Percentiles rank a stretch among this genome's conserved stretches.
phyloP scores from a whole-genome alignment of 2,797 vertebrate genomes.

The Serranus cabrilla region DNA sequence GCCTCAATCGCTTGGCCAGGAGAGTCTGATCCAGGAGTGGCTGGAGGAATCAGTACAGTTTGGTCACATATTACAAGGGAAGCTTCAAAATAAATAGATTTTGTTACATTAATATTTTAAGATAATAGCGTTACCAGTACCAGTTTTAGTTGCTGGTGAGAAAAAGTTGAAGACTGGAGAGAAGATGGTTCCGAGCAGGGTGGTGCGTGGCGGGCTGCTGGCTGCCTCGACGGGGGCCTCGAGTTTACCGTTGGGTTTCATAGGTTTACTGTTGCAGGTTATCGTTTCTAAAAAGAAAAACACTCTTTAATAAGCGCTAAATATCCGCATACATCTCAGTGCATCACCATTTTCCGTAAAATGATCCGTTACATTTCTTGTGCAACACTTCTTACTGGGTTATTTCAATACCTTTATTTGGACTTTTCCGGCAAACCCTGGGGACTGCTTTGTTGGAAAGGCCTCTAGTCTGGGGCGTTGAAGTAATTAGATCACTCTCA shows the following conservation, averaged over 20 bases:
- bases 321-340: not conserved
- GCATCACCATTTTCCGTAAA: not conserved
- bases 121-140: slow-evolving; percentile 86
- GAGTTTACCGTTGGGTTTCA: slow-evolving; percentile 94
- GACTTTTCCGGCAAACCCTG: slow-evolving; percentile 93
- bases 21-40: slow-evolving; percentile 94
- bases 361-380: not conserved
- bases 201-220: slow-evolving; percentile 95
- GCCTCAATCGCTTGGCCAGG: slow-evolving; percentile 96
- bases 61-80: not conserved
- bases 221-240: slow-evolving; percentile 85
- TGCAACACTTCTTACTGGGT: slow-evolving; percentile 2
- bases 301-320: not conserved
- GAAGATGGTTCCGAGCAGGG: slow-evolving; percentile 97
- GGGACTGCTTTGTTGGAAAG: slow-evolving; percentile 92
- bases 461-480: slow-evolving; percentile 92
- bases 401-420: slow-evolving; percentile 91
- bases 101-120: not conserved
- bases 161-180: slow-evolving; percentile 99
- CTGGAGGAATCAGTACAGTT: slow-evolving; percentile 65
- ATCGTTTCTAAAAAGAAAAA: slow-evolving; percentile 84
- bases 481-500: slow-evolving; percentile 93
- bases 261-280: slow-evolving; percentile 92
- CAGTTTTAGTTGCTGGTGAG: slow-evolving; percentile 99
- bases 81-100: not conserved